Percentiles rank a stretch among this genome's conserved stretches.
Evolutionary conservation across 2,797 vertebrate genomes (phyloP).

Genomic region (Schizopygopsis malacanthus): DNA sequence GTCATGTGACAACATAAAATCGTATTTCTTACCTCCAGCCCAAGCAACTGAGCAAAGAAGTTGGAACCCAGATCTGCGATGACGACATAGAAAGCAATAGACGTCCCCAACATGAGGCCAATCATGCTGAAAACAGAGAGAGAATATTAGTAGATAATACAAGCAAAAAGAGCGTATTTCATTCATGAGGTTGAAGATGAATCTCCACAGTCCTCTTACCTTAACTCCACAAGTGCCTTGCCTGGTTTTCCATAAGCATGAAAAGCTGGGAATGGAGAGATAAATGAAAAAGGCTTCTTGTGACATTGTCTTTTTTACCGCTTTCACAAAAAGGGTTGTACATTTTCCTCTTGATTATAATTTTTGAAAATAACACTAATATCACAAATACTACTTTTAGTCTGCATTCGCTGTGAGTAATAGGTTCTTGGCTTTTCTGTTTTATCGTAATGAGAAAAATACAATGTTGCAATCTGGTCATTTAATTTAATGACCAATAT

Average conservation of each 20-base stretch:
- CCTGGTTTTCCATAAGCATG: conserved; percentile 95
- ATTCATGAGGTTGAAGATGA: too few species aligned
- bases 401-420: not conserved
- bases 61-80: conserved; percentile 96
- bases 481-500: not conserved
- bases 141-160: not conserved
- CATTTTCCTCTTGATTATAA: not conserved
- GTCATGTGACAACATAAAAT: not conserved
- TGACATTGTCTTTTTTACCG: not conserved
- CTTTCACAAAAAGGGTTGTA: not conserved
- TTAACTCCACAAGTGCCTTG: conserved; percentile 93
- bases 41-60: conserved; percentile 92
- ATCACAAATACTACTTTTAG: not conserved
- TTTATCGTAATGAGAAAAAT: not conserved
- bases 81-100: conserved; percentile 97
- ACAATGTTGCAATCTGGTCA: not conserved
- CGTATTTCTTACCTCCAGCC: conserved; percentile 83
- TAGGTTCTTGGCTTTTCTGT: not conserved
- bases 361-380: not conserved
- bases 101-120: conserved; percentile 98
- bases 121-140: conserved; percentile 85
- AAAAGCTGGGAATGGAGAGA: conserved; percentile 79
- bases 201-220: conserved; percentile 74
- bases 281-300: not conserved
- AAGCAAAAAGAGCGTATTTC: not conserved